phyloP scores from a whole-genome alignment of 2,113 vertebrate genomes.

The Trogon surrucura region DNA sequence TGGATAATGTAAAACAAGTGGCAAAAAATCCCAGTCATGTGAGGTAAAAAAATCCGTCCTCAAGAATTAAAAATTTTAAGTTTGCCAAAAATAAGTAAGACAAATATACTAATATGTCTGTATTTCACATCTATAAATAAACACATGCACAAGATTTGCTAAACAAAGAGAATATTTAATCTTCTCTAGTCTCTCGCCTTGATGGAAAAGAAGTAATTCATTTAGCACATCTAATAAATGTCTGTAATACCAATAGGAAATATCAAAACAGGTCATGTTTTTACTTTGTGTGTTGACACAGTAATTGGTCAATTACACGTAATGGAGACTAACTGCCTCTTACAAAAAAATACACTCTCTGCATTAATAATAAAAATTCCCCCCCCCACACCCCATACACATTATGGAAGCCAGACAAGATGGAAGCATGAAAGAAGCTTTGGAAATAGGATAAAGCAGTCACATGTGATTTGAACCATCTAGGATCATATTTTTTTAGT shows the following conservation, averaged over 20 bases:
- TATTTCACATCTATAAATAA: not conserved
- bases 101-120: not conserved
- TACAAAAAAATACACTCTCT: not conserved
- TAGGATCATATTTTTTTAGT: not conserved
- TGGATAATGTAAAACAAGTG: not conserved
- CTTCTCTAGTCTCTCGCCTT: not conserved
- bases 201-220: not conserved
- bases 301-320: constrained; percentile 49
- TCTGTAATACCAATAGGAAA: not conserved
- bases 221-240: not conserved
- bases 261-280: constrained; percentile 7
- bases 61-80: not conserved
- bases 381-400: rapidly evolving
- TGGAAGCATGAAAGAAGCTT: not conserved
- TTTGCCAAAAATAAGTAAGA: not conserved
- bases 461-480: not conserved
- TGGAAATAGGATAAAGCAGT: not conserved
- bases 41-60: not conserved
- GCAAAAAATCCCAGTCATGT: not conserved
- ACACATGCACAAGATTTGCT: not conserved
- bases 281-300: constrained; percentile 13
- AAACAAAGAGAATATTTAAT: not conserved
- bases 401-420: not conserved
- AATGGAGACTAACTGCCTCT: constrained; percentile 23
- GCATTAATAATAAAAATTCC: not conserved